Conservation (phyloP, 2,113 vertebrate genomes). For the Poeciliopsis prolifica region DNA sequence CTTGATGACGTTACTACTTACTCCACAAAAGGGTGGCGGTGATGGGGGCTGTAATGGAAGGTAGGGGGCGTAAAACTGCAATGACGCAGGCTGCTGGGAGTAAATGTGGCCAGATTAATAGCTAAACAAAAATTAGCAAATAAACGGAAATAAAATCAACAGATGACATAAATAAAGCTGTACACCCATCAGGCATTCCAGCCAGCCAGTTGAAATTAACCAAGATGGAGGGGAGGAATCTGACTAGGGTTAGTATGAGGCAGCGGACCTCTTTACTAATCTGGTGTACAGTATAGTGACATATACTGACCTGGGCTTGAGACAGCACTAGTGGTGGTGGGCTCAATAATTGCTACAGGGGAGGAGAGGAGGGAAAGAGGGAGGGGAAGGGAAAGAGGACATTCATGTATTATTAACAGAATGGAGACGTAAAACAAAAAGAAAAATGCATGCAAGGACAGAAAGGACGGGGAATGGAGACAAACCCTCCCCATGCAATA, state of each 20-base stretch:
- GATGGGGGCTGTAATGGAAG: constrained; percentile 52
- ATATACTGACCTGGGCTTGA: constrained; percentile 99
- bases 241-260: constrained; percentile 69
- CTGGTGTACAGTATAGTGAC: constrained; percentile 85
- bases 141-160: constrained; percentile 49
- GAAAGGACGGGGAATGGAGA: constrained; percentile 69
- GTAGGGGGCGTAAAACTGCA: constrained; percentile 32
- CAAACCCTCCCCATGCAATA: constrained; percentile 59
- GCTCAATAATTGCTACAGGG: constrained; percentile 99
- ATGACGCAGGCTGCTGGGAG: constrained; percentile 67
- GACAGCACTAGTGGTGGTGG: constrained; percentile 97
- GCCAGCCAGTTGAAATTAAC: constrained; percentile 71
- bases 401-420: constrained; percentile 95
- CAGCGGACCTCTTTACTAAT: constrained; percentile 82
- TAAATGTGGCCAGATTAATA: constrained; percentile 62
- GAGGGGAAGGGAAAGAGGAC: constrained; percentile 89
- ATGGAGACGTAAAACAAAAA: constrained; percentile 76
- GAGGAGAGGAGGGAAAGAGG: constrained; percentile 74
- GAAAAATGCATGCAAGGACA: constrained; percentile 71
- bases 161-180: constrained; percentile 73
- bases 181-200: constrained; percentile 79
- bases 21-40: constrained; percentile 50
- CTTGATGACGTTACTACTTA: constrained; percentile 72
- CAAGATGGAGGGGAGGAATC: constrained; percentile 67
- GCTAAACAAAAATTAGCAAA: constrained; percentile 49